Evolutionary conservation across 1,140 invertebrate genomes (phyloP), one percentile per base, ranked within the genome.

Genomic region (Pomphorhynchus laevis): DNA sequence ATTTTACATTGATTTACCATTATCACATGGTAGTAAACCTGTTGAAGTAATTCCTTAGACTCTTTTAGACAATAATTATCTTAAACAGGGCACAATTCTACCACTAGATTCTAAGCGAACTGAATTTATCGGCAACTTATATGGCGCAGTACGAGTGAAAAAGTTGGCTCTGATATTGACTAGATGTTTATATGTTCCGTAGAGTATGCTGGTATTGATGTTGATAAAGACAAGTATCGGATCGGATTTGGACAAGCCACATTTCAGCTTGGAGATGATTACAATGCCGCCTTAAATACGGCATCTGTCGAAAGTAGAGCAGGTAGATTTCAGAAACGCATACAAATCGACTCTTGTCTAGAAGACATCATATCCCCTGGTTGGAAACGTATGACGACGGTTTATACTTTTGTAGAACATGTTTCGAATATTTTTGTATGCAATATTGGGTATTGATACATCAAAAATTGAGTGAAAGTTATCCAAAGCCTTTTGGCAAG

Each of bases 1-100:
- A 91, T 58, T 68, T 91, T 20, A 71, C 89, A 45, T 76, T 91
- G 48, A 80, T 91, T 50, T 69, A 67, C 25, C 80, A 91, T 56
- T 75, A 75, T 46, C 52, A 67, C 50, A 76, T 91, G 8, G 68
- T 71, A 51, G 57, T 65, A 84, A 84, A 56, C 70, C 79, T 56
- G 75, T 79, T 29, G 74, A 89, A 62, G 72, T 91, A 8, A 93
- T 93, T 51, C 82, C 84, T 2, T 95, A 84, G 84, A 65, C 70
- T 32, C 62, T 84, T 44, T 66, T 66, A 47, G 76, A 93, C 55
- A 73, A 72, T 16, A 79, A 76, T 51, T 84, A 69, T 59, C 39
- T 43, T 34, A 18, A 24, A 17, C n/a, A 33, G 25, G 32, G 37
- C 14, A 38, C 52, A 0, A 51, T 52, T n/a, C 53, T 55, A 44